phyloP scores from a whole-genome alignment of 2,888 invertebrate species.

The Pseudanteris insignis region DNA sequence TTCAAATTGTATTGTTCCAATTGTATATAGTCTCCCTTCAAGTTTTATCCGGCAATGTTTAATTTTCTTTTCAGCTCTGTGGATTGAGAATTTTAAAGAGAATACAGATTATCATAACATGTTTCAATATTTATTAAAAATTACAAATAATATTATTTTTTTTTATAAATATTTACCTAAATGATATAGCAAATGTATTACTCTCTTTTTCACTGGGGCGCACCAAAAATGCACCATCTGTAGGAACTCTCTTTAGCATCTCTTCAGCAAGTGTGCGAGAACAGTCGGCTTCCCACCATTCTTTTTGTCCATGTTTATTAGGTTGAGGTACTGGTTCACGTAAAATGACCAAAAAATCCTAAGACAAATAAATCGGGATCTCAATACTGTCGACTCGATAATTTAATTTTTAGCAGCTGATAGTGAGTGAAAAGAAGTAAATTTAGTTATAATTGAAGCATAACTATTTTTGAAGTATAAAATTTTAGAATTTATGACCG shows the following conservation, averaged over 20 bases:
- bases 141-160: no score
- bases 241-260: constrained; percentile 81
- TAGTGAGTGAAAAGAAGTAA: background rate
- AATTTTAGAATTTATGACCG: no score
- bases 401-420: no score
- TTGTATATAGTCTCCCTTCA: constrained; percentile 89
- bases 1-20: constrained; percentile 93
- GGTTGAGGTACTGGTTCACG: constrained; percentile 94
- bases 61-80: constrained; percentile 89
- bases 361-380: constrained; percentile 25
- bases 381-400: no score
- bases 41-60: constrained; percentile 96
- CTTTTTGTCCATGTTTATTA: constrained; percentile 90
- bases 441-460: no score
- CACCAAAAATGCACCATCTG: constrained; percentile 94
- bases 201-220: constrained; percentile 88
- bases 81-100: no score
- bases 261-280: constrained; percentile 88
- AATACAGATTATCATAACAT: no score
- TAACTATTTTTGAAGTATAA: no score
- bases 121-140: no score
- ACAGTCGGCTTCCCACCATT: constrained; percentile 90
- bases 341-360: constrained; percentile 88
- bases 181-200: constrained; percentile 91
- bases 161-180: constrained; percentile 71